Evolutionary conservation across 2,888 invertebrate species (phyloP).

Genomic region (Phortica okadai): DNA sequence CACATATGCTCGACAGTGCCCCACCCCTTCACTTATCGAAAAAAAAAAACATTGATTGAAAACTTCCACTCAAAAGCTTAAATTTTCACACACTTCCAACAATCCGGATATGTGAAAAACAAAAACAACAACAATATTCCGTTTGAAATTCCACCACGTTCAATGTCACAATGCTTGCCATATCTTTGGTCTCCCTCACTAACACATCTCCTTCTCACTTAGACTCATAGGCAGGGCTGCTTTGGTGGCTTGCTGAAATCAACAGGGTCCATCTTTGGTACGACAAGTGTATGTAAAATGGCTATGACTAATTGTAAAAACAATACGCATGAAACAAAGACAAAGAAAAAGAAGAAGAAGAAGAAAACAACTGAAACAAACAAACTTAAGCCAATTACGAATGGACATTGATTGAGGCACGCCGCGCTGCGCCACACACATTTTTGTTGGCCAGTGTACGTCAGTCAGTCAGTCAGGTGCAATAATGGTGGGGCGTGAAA

Average conservation of each 20-base stretch:
- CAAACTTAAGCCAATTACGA: conserved; percentile 33
- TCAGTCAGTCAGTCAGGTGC: neutral
- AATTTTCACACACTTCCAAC: conserved; percentile 44
- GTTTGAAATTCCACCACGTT: conserved; percentile 50
- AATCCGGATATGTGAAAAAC: conserved; percentile 43
- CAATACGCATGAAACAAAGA: neutral
- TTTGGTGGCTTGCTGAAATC: neutral
- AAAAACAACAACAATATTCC: conserved; percentile 22
- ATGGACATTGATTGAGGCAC: neutral
- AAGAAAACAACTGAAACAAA: neutral
- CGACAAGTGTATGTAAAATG: neutral
- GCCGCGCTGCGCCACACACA: neutral
- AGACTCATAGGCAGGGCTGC: neutral
- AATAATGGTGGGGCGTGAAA: neutral
- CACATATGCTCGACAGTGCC: no score
- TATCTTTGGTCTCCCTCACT: neutral
- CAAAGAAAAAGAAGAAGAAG: neutral
- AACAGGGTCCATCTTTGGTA: conserved; percentile 13
- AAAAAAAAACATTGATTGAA: neutral
- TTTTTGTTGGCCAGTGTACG: neutral
- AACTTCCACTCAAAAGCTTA: neutral
- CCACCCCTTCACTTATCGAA: neutral
- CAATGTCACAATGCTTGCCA: conserved; percentile 16
- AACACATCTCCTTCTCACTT: neutral
- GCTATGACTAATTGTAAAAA: conserved; percentile 24